Conservation (phyloP, 2,113 vertebrate species). For the Sorex fumeus region DNA sequence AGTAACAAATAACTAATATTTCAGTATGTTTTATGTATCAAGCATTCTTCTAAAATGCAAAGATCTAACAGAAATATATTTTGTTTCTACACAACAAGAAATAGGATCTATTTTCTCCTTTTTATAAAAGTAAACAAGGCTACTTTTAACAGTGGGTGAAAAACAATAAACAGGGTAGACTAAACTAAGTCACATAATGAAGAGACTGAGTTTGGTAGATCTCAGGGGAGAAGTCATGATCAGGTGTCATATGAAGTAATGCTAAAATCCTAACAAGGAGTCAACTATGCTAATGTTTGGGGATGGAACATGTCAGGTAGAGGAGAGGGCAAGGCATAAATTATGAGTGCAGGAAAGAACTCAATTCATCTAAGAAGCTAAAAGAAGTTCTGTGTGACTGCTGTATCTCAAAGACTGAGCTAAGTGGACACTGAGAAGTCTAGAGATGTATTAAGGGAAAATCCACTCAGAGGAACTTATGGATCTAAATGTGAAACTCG, state of each 20-base stretch:
- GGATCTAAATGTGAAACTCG: background rate
- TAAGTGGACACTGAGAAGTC: background rate
- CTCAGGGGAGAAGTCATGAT: background rate
- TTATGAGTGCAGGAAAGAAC: background rate
- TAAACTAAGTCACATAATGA: slow-evolving; percentile 5
- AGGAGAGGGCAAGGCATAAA: background rate
- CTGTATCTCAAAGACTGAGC: background rate
- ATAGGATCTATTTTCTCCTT: background rate
- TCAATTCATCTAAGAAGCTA: background rate
- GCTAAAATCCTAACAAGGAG: background rate
- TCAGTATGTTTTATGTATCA: background rate
- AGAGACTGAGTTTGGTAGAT: background rate
- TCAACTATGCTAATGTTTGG: background rate
- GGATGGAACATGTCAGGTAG: background rate
- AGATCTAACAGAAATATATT: background rate
- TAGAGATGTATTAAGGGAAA: background rate
- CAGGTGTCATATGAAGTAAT: background rate
- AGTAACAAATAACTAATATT: background rate
- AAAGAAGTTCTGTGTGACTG: background rate
- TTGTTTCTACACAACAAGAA: background rate
- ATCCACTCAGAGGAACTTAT: background rate
- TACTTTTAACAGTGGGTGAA: background rate
- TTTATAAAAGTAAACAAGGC: fast-evolving
- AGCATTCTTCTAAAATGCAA: background rate
- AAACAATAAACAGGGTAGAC: background rate